Percentiles rank a stretch among this genome's conserved stretches.
Conservation (phyloP, 2,113 vertebrate species). For the Myotis yumanensis region DNA sequence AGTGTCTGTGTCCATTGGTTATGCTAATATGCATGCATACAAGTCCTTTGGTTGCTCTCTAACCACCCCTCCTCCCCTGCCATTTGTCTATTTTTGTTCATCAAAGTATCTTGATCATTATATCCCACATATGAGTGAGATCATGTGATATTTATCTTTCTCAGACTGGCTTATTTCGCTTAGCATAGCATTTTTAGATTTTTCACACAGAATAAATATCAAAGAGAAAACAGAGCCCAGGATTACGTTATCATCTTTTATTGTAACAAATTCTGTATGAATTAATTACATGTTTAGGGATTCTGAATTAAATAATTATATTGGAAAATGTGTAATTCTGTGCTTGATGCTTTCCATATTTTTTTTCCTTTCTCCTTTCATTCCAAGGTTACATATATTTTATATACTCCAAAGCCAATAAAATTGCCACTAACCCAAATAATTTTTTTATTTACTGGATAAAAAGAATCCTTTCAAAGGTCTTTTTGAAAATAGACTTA, state of each 20-base stretch:
- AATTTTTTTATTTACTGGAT: background rate
- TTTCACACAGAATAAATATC: background rate
- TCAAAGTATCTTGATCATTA: too few relatives aligned
- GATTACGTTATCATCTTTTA: background rate
- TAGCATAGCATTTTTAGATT: background rate
- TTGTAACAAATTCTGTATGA: background rate
- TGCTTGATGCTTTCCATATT: background rate
- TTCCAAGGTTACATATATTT: background rate
- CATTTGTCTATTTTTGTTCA: too few relatives aligned
- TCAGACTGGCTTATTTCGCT: too few relatives aligned
- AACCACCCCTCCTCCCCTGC: too few relatives aligned
- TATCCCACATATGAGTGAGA: too few relatives aligned
- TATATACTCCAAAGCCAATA: background rate
- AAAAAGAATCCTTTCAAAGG: background rate
- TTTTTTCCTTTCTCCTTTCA: background rate
- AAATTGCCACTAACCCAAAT: background rate
- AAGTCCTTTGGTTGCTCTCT: too few relatives aligned
- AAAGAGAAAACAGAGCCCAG: background rate
- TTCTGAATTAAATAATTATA: background rate
- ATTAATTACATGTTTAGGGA: background rate
- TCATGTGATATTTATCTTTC: too few relatives aligned
- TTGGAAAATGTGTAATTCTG: background rate
- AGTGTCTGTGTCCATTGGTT: too few relatives aligned
- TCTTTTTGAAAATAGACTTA: conserved; percentile 11
- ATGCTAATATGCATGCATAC: too few relatives aligned